Evolutionary conservation across 2,797 vertebrate genomes (phyloP), one percentile per base, ranked within the genome.

Genomic region (Neomorphus geoffroyi): DNA sequence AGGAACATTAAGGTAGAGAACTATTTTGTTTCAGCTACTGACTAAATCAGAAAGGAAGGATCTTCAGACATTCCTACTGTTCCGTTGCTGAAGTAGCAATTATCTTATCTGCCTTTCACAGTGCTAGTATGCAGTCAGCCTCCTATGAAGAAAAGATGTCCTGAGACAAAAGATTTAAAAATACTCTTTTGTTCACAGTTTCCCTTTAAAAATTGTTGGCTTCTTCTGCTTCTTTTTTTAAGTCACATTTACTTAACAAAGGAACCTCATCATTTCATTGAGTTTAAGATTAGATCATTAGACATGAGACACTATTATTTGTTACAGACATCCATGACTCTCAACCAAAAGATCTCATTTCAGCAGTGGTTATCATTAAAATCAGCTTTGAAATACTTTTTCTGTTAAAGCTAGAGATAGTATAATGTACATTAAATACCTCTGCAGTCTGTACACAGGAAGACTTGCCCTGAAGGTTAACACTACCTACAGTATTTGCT

Each of bases 81-180:
- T 95, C 81, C 83, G 1, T 71, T 92, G 91, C 84, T 96, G 96
- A 95, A 92, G 89, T 67, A 91, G 93, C 91, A 96, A 91, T 93
- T 96, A 94, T 80, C 80, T 79, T 93, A 80, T 72, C 91, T 91
- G 28, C 89, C 33, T 92, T 86, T 86, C 73, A 65, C 58, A 62
- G 58, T 61, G 72, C 88, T 61, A 48, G 81, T 88, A 80, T 75
- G 75, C 66, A 92, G 24, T 56, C 75, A 88, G 72, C 16, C n/a
- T 91, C 33, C 26, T 72, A 69, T 74, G 80, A 91, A 88, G 66
- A 82, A 94, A 93, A 91, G 75, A 80, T 78, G 39, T 83, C 72
- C 41, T 54, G 54, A 92, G 79, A 94, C 50, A 91, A 90, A 90
- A 91, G 65, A 69, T 83, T 80, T 86, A 5, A 93, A 96, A 92